Evolutionary conservation across 2,113 vertebrate genomes (phyloP).

Genomic region (Microcebus lehilahytsara): DNA sequence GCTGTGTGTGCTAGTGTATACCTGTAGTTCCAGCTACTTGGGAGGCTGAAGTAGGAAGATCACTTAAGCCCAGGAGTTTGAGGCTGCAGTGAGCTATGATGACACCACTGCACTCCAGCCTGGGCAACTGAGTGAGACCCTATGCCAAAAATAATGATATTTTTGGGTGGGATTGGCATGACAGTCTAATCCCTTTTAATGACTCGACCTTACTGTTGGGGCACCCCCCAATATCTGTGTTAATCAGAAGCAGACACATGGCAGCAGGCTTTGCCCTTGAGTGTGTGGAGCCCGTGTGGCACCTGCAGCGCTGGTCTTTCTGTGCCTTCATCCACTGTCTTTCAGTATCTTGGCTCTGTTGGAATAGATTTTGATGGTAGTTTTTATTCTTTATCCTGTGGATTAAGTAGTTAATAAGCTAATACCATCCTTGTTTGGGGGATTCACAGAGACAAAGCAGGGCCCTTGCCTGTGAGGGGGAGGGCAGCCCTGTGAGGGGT

Average conservation of each 20-base stretch:
- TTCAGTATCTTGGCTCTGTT: neutral
- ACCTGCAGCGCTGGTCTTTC: fast-evolving
- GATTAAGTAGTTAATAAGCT: neutral
- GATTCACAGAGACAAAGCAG: neutral
- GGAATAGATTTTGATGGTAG: neutral
- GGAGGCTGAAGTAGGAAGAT: too few relatives aligned
- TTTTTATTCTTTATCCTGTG: neutral
- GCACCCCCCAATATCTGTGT: fast-evolving
- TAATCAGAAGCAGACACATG: neutral
- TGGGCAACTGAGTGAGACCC: too few relatives aligned
- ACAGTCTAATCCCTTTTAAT: neutral
- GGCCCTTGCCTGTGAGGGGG: fast-evolving
- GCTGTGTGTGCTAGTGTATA: too few relatives aligned
- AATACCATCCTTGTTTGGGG: too few relatives aligned
- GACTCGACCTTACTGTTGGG: too few relatives aligned
- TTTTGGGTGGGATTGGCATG: neutral
- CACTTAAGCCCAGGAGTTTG: too few relatives aligned
- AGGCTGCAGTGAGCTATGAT: too few relatives aligned
- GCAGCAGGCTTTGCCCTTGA: neutral
- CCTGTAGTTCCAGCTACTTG: too few relatives aligned
- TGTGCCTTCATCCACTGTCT: fast-evolving
- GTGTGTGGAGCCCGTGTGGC: fast-evolving
- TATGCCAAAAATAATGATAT: too few relatives aligned
- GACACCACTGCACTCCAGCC: too few relatives aligned
- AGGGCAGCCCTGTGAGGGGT: too few relatives aligned